Conservation (phyloP, 2,113 vertebrate genomes). For the Caranx ignobilis region DNA sequence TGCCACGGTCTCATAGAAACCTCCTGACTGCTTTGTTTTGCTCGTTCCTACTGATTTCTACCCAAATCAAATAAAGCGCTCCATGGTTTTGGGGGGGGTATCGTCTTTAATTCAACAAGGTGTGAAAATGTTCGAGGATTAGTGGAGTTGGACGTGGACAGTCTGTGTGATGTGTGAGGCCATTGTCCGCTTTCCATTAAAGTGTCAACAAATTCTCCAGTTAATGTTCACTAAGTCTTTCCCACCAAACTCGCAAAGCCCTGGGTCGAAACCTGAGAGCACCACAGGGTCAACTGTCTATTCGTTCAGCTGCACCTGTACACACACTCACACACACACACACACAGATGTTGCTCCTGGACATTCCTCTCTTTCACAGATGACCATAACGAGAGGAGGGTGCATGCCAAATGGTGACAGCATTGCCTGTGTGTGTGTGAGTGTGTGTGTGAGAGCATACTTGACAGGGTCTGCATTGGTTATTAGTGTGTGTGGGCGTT, state of each 20-base stretch:
- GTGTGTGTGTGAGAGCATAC: background rate
- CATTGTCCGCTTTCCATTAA: constrained; percentile 44
- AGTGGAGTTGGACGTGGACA: constrained; percentile 14
- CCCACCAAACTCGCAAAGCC: constrained; percentile 49
- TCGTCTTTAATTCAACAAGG: constrained; percentile 37
- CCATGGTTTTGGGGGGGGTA: background rate
- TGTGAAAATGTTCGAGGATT: constrained; percentile 47
- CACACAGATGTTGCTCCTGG: constrained; percentile 51
- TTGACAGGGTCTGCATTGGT: background rate
- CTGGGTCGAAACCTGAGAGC: constrained; percentile 58
- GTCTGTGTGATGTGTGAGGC: constrained; percentile 25
- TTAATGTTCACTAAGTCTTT: constrained; percentile 58
- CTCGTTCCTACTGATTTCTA: background rate
- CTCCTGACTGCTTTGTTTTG: background rate
- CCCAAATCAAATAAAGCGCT: background rate
- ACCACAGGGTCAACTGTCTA: constrained; percentile 49
- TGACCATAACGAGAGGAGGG: constrained; percentile 25
- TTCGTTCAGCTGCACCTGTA: constrained; percentile 65
- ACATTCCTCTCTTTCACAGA: constrained; percentile 48
- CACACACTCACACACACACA: constrained; percentile 22
- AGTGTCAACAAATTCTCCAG: constrained; percentile 60
- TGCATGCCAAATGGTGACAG: constrained; percentile 44
- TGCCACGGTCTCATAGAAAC: background rate
- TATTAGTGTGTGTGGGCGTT: constrained; percentile 26
- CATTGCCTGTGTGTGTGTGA: constrained; percentile 15